Conservation (phyloP, 2,113 vertebrate species). For the Geothlypis trichas region DNA sequence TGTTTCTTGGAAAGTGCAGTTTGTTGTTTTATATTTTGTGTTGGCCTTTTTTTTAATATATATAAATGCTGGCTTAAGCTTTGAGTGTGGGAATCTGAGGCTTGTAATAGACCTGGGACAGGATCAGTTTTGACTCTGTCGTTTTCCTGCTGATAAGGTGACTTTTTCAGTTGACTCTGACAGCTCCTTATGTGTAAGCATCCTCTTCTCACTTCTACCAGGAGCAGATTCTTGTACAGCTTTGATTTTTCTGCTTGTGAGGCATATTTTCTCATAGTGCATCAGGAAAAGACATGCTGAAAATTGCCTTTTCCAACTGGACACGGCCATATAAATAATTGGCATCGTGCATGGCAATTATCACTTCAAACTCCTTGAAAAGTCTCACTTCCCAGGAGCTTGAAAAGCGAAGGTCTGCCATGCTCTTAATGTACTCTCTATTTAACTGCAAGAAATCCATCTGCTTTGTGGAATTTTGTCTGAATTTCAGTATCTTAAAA, state of each 20-base stretch:
- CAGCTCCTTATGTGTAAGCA: not conserved
- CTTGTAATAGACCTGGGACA: not conserved
- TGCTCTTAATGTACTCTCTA: not conserved
- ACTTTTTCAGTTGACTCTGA: not conserved
- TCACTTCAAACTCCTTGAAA: not conserved
- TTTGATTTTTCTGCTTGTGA: conserved; percentile 33
- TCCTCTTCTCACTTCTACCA: not conserved
- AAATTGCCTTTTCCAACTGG: conserved; percentile 42
- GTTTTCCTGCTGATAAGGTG: not conserved
- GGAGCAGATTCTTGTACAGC: not conserved
- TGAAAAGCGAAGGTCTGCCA: not conserved
- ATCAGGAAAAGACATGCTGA: not conserved
- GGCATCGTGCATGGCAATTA: not conserved
- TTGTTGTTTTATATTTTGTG: not conserved
- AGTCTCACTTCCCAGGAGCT: not conserved
- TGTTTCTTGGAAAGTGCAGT: not conserved
- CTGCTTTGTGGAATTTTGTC: not conserved
- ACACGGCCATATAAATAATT: not conserved
- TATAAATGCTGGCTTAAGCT: not conserved
- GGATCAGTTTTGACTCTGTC: not conserved
- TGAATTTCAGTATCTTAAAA: not conserved
- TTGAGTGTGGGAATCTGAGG: not conserved
- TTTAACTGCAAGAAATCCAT: conserved; percentile 11
- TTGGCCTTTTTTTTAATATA: not conserved
- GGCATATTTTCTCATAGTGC: not conserved